Percentiles rank a stretch among this genome's conserved stretches.
These are phyloP conservation scores for Lordiphosa fenestrarum DNA, from an alignment of 2,888 invertebrate species.

Conservation along the genomic window DNA sequence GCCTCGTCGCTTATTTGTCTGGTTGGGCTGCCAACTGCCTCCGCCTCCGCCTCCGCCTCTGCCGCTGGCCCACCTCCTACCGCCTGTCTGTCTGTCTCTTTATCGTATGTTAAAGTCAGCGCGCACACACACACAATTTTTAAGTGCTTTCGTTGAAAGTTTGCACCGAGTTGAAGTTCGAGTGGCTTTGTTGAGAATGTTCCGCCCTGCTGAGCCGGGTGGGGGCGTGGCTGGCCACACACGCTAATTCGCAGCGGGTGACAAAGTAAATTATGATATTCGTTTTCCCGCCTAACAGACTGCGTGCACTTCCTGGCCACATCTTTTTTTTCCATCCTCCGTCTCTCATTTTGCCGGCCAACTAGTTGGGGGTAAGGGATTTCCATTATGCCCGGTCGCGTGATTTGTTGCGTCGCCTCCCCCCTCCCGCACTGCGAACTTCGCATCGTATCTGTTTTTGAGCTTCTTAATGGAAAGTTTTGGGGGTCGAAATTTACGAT, in stretches of 20 bases:
- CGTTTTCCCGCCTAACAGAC: conserved; percentile 71
- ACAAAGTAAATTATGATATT: conserved; percentile 76
- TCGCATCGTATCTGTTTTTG: conserved; percentile 67
- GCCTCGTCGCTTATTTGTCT: conserved; percentile 69
- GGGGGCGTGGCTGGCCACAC: conserved; percentile 53
- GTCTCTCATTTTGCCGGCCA: conserved; percentile 30
- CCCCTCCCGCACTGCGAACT: conserved; percentile 59
- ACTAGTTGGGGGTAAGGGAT: conserved; percentile 40
- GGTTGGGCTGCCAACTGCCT: conserved; percentile 33
- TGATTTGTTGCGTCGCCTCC: conserved; percentile 64
- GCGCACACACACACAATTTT: conserved; percentile 47
- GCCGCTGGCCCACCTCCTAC: neutral
- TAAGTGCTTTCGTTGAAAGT: conserved; percentile 64
- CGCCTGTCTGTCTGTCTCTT: conserved; percentile 27
- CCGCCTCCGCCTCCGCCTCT: no score
- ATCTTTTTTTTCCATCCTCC: conserved; percentile 17
- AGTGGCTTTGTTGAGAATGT: conserved; percentile 71
- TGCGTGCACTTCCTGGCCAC: conserved; percentile 65
- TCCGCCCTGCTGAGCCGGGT: conserved; percentile 49
- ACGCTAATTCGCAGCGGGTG: conserved; percentile 75
- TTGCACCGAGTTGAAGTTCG: conserved; percentile 50
- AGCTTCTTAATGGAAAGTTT: conserved; percentile 74
- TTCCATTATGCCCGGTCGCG: conserved; percentile 65
- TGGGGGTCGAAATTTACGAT: conserved; percentile 60
- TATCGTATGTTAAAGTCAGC: conserved; percentile 68